These are phyloP conservation scores for Vireo altiloquus DNA, from an alignment of 2,113 vertebrate species.

Conservation along the genomic window DNA sequence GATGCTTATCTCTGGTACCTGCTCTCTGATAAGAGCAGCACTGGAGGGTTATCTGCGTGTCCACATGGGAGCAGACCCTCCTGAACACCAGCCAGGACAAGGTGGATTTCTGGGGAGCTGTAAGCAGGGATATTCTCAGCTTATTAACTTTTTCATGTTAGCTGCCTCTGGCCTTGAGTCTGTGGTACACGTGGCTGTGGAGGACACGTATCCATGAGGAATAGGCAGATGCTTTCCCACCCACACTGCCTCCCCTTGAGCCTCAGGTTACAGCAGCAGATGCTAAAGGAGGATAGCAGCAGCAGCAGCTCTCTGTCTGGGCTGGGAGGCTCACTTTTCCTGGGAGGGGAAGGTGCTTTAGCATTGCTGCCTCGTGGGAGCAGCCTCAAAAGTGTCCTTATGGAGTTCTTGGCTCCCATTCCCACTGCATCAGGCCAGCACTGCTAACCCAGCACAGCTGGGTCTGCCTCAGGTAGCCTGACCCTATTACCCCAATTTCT, in stretches of 20 bases:
- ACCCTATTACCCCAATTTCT: not conserved
- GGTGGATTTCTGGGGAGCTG: not conserved
- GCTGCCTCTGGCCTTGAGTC: not conserved
- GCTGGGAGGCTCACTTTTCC: not conserved
- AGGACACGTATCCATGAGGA: not conserved
- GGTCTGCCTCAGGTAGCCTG: not conserved
- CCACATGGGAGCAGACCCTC: not conserved
- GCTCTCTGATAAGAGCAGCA: not conserved
- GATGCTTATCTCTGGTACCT: not conserved
- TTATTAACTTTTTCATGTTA: not conserved
- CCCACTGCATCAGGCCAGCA: not conserved
- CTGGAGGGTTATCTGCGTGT: not conserved
- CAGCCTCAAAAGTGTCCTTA: not conserved
- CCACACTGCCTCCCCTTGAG: not conserved
- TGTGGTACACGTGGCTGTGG: accelerated
- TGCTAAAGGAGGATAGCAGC: not conserved
- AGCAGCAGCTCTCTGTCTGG: not conserved
- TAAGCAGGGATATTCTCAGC: not conserved
- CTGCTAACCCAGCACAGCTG: not conserved
- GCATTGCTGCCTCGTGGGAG: not conserved
- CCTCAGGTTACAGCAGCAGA: not conserved
- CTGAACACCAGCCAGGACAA: not conserved
- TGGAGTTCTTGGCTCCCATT: not conserved
- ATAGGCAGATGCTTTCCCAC: not conserved
- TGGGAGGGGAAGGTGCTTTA: not conserved